phyloP scores from a whole-genome alignment of 2,888 invertebrate genomes.

The Stratiomys singularior region DNA sequence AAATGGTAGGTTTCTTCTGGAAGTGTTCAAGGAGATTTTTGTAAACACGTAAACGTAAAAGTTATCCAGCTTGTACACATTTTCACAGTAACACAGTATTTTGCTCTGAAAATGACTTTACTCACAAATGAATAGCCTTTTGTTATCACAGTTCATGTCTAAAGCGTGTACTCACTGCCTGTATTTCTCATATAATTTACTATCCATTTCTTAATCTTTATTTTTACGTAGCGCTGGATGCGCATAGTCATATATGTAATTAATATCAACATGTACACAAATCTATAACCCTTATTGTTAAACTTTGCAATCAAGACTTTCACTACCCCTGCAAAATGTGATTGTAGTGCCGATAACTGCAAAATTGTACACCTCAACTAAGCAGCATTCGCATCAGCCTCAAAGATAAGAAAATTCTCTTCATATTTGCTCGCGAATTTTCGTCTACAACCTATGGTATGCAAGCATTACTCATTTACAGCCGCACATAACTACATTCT shows the following conservation, averaged over 20 bases:
- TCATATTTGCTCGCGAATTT: conserved; percentile 14
- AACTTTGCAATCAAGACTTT: not conserved
- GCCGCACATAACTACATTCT: not conserved
- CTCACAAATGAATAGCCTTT: too few species aligned
- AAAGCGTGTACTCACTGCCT: conserved; percentile 1
- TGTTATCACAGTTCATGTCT: too few species aligned
- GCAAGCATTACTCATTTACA: conserved; percentile 14
- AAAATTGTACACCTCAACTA: not conserved
- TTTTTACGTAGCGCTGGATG: conserved; percentile 14
- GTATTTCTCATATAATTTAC: not conserved
- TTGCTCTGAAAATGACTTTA: too few species aligned
- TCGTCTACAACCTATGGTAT: conserved; percentile 19
- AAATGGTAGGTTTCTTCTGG: too few species aligned
- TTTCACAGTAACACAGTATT: too few species aligned
- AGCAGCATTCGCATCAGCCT: not conserved
- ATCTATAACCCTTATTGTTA: not conserved
- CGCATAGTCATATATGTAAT: conserved; percentile 16
- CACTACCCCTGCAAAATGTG: not conserved
- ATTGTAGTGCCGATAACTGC: not conserved
- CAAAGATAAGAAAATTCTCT: conserved; percentile 14
- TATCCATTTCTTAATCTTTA: conserved; percentile 17
- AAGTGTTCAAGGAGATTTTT: too few species aligned
- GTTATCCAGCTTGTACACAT: too few species aligned
- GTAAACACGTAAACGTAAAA: too few species aligned
- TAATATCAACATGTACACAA: conserved; percentile 29